Evolutionary conservation across 2,113 vertebrate genomes (phyloP).

Genomic region (Toxotes chatareus): DNA sequence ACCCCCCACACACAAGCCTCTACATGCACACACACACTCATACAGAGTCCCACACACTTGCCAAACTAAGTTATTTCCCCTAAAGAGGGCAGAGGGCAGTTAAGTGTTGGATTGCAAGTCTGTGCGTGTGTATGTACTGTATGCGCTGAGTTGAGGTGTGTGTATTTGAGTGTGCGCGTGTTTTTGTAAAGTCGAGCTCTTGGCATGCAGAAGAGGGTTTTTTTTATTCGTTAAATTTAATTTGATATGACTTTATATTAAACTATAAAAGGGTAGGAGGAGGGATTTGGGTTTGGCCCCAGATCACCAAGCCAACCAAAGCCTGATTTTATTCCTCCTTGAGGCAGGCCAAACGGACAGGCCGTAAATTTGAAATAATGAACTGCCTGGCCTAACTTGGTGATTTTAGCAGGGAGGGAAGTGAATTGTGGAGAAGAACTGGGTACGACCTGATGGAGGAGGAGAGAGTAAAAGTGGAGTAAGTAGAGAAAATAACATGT

Average conservation of each 20-base stretch:
- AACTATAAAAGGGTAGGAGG: slow-evolving; percentile 64
- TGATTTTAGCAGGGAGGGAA: slow-evolving; percentile 63
- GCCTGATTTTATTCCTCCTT: slow-evolving; percentile 74
- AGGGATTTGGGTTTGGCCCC: slow-evolving; percentile 65
- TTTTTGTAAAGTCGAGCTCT: slow-evolving; percentile 46
- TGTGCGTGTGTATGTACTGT: neutral
- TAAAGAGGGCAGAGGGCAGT: slow-evolving; percentile 44
- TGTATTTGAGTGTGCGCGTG: slow-evolving; percentile 27
- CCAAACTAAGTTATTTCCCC: slow-evolving; percentile 44
- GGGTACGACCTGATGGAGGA: slow-evolving; percentile 44
- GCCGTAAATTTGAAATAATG: slow-evolving; percentile 85
- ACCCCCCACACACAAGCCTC: slow-evolving; percentile 9
- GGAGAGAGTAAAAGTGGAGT: slow-evolving; percentile 3
- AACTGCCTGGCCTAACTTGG: slow-evolving; percentile 71
- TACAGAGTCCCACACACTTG: neutral
- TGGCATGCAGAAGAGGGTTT: slow-evolving; percentile 49
- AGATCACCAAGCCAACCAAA: slow-evolving; percentile 70
- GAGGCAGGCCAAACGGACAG: slow-evolving; percentile 76
- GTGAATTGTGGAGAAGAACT: slow-evolving; percentile 51
- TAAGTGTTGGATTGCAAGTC: slow-evolving; percentile 37
- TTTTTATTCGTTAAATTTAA: slow-evolving; percentile 75
- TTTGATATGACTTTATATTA: slow-evolving; percentile 80
- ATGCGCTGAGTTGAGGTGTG: slow-evolving; percentile 1
- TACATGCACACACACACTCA: slow-evolving; percentile 7
- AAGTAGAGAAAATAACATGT: slow-evolving; percentile 31